Evolutionary conservation across 2,888 invertebrate genomes (phyloP).

Genomic region (Plemyria rubiginata): DNA sequence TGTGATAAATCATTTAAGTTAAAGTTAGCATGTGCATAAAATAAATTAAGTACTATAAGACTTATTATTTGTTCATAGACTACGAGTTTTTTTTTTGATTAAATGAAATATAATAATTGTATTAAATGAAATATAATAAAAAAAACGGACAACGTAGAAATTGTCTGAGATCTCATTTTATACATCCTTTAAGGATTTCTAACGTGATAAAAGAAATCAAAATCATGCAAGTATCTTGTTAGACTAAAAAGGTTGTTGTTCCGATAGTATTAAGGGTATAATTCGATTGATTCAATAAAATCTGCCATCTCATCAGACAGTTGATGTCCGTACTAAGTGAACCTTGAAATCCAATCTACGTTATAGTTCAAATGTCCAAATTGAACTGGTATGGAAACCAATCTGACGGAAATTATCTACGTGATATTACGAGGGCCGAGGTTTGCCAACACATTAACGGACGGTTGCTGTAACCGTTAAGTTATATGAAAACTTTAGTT

Average conservation of each 20-base stretch:
- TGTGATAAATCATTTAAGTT: too few relatives aligned
- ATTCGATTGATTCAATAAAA: background rate
- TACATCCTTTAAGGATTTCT: too few relatives aligned
- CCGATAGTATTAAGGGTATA: background rate
- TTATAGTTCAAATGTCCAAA: slow-evolving; percentile 26
- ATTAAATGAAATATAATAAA: too few relatives aligned
- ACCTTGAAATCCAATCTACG: slow-evolving; percentile 28
- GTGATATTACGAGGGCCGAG: slow-evolving; percentile 10
- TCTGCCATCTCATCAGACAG: slow-evolving; percentile 17
- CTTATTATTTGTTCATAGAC: too few relatives aligned
- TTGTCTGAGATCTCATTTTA: too few relatives aligned
- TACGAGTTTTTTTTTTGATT: too few relatives aligned
- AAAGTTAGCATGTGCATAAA: too few relatives aligned
- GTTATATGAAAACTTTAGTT: too few relatives aligned
- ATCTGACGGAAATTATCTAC: slow-evolving; percentile 24
- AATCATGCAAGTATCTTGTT: background rate
- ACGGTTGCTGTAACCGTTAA: background rate
- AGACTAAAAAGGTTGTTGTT: background rate
- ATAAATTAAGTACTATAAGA: too few relatives aligned
- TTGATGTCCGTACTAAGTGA: slow-evolving; percentile 19
- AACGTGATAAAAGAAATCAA: too few relatives aligned
- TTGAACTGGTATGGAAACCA: slow-evolving; percentile 21
- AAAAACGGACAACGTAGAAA: too few relatives aligned
- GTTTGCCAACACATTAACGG: background rate
- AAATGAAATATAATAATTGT: too few relatives aligned